Base-by-base conservation (phyloP, 2,113 vertebrate genomes). In the Pseudolaguvia tuberculata region DNA sequence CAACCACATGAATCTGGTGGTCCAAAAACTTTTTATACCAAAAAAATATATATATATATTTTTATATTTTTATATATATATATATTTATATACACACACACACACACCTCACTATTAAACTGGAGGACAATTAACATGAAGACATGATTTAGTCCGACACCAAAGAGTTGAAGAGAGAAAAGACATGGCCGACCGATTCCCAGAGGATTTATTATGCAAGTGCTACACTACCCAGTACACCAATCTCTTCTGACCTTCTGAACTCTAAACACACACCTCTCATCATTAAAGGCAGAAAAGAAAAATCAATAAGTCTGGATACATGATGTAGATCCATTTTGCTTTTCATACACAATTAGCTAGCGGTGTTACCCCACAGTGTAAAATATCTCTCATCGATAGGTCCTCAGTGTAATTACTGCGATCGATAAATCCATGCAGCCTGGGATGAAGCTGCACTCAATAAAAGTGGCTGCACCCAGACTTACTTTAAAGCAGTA, bases 361-460 rank as follows among this genome's bases (percentile, higher is more conserved):
- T 23, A 17, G 61, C 8, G 35, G 61, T 45, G 39, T 47, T 47
- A 39, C 11, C 1, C 66, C 35, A 25, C 35, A 62, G 52, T 35
- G 25, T 57, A 45, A 63, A 48, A 72, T 50, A 68, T 42, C 61
- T 71, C 52, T 59, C 68, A 59, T 71, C 75, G 45, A 77, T 77
- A 77, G 47, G 72, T 27, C 42, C 67, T 71, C 75, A 70, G 59
- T 65, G 78, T 74, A 71, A 79, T 79, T 79, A 75, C 66, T 18
- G 35, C 9, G 31, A 66, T 75, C 78, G 27, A 79, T 79, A 71
- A 75, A 75, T 79, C 66, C 55, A 79, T 61, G 42, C 35, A 70
- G 56, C 31, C 17, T 52, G 4, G 57, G 58, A 69, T 56, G 66
- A 62, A 79, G 72, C 21, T 69, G 15, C 39, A n/a, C 56, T 27